phyloP scores from a whole-genome alignment of 2,888 invertebrate genomes.

The Leptodirus hochenwartii region DNA sequence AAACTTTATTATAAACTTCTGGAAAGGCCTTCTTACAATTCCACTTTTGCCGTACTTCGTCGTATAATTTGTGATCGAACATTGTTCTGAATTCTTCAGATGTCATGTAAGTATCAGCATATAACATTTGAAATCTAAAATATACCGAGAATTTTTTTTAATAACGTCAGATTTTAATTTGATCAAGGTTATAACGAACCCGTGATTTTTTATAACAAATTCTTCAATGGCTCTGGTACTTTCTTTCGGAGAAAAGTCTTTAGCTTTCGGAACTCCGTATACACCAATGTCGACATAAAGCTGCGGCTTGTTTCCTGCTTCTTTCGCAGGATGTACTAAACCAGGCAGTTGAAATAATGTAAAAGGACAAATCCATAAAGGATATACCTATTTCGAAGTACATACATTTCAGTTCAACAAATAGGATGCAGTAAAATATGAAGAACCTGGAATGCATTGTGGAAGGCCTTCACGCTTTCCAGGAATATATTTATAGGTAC shows the following conservation, averaged over 20 bases:
- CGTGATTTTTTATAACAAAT: conserved; percentile 46
- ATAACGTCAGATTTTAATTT: conserved; percentile 3
- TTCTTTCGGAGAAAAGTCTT: conserved; percentile 38
- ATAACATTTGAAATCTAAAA: conserved; percentile 64
- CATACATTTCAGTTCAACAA: no score
- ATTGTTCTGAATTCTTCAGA: conserved; percentile 55
- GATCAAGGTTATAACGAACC: conserved; percentile 23
- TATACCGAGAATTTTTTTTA: conserved; percentile 4
- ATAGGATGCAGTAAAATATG: no score
- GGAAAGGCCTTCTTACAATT: conserved; percentile 40
- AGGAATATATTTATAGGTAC: conserved; percentile 45
- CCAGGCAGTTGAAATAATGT: conserved; percentile 49
- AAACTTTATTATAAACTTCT: conserved; percentile 11
- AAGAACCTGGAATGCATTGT: conserved; percentile 33
- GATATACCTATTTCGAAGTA: conserved; percentile 41
- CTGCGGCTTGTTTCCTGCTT: conserved; percentile 22
- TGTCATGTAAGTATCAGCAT: conserved; percentile 63
- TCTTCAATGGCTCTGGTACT: conserved; percentile 51
- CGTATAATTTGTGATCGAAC: conserved; percentile 66
- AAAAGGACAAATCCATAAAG: conserved; percentile 71
- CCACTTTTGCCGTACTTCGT: conserved; percentile 37
- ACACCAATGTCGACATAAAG: conserved; percentile 70
- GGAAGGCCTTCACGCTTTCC: conserved; percentile 43
- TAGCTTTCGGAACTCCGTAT: conserved; percentile 54
- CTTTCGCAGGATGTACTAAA: conserved; percentile 38